Evolutionary conservation across 2,888 invertebrate genomes (phyloP).

Genomic region (Hofmannophila pseudospretella): DNA sequence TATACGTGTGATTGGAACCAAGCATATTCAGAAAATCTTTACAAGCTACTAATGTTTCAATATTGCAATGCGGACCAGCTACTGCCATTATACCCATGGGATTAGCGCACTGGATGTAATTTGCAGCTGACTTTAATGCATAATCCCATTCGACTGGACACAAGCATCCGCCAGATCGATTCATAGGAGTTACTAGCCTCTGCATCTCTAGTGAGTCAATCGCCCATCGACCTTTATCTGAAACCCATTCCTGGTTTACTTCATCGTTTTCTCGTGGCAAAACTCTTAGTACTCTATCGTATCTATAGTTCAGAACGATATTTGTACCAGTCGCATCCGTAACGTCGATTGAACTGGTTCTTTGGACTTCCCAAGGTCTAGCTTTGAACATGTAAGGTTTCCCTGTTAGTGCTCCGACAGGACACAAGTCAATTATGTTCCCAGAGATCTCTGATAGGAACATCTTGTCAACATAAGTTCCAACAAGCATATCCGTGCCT

Average conservation of each 20-base stretch:
- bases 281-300: conserved; percentile 51
- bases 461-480: conserved; percentile 98
- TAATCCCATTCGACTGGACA: conserved; percentile 94
- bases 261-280: conserved; percentile 62
- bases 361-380: conserved; percentile 97
- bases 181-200: conserved; percentile 94
- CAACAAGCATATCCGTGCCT: conserved; percentile 97
- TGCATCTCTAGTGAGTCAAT: conserved; percentile 98
- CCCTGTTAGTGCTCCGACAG: conserved; percentile 97
- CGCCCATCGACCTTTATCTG: conserved; percentile 97
- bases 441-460: conserved; percentile 98
- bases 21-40: conserved; percentile 61
- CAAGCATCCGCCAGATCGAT: conserved; percentile 84
- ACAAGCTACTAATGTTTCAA: conserved; percentile 56
- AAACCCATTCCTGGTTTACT: conserved; percentile 97
- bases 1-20: conserved; percentile 52
- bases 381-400: conserved; percentile 98
- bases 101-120: conserved; percentile 78
- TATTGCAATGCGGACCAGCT: conserved; percentile 57
- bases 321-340: conserved; percentile 69
- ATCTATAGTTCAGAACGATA: conserved; percentile 50
- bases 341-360: conserved; percentile 74
- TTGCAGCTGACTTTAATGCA: conserved; percentile 84
- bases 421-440: conserved; percentile 98
- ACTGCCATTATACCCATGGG: conserved; percentile 72